Evolutionary conservation across 2,113 vertebrate genomes (phyloP), one percentile per base, ranked within the genome.

Genomic region (Cnemophilus loriae): DNA sequence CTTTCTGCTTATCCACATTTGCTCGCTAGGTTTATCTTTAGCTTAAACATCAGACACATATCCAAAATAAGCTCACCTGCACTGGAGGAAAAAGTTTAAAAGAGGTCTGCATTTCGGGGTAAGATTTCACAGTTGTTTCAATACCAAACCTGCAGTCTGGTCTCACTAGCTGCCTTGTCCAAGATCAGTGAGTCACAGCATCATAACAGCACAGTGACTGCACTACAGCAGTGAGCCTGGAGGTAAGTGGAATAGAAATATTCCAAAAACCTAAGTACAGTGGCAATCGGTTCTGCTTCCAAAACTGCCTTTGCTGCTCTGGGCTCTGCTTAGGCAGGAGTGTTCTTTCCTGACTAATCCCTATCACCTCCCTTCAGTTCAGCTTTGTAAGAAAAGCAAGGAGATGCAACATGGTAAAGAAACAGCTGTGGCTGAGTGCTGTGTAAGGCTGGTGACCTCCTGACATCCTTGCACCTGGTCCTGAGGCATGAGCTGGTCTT

Each of bases 351-450:
- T 86, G 42, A 39, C 17, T 28, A 22, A 52, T 70, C 35, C 6
- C 16, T 12, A 63, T 28, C 2, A 4, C 2, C 8, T 60, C 17
- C 10, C 52, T 74, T 74, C 50, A 44, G 44, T 53, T 67, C n/a
- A 61, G 24, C 20, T 74, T 53, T 13, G 3, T 24, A 46, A 61
- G 39, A 84, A 49, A 59, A 82, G 16, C 5, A 26, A 84, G 20
- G 61, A 71, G 35, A 46, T 4, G 1, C 1, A 8, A 24, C 1
- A 11, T 11, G 9, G 6, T 23, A 33, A 83, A 64, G 41, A 47
- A 16, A 4, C 0, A 1, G 7, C 12, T 56, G 27, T 49, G 30
- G 9, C 19, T 42, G 22, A 4, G 13, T 2, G 2, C 20, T 71
- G 30, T 0, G 0, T 35, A 16, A 73, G 13, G 23, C 13, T 35